A percentile compares a stretch with the other conserved stretches of the same genome.
phyloP scores from a whole-genome alignment of 2,113 vertebrate genomes.

The Gracilinanus agilis region DNA sequence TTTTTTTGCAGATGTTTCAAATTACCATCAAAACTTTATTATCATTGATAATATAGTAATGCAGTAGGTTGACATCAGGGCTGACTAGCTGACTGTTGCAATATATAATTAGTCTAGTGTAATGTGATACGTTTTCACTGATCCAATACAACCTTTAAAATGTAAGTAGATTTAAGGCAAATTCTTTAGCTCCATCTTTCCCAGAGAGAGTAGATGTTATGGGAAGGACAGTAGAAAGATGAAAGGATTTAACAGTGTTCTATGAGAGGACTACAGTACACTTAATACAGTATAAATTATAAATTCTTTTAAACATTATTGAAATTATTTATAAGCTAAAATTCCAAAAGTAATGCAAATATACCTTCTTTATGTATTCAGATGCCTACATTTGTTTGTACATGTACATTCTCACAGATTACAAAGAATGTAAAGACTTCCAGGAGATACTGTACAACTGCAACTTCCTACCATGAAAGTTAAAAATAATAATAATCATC shows the following conservation, averaged over 20 bases:
- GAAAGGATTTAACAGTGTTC: constrained; percentile 47
- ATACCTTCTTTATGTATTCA: background rate
- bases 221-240: constrained; percentile 13
- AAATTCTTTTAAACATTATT: constrained; percentile 29
- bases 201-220: constrained; percentile 49
- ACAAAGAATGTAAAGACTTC: background rate
- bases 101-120: constrained; percentile 74
- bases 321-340: background rate
- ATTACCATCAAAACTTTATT: constrained; percentile 81
- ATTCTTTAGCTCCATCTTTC: constrained; percentile 52
- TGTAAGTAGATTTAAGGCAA: constrained; percentile 73
- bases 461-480: constrained; percentile 32
- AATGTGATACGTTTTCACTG: constrained; percentile 72
- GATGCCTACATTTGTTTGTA: constrained; percentile 41
- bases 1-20: constrained; percentile 81
- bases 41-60: constrained; percentile 81
- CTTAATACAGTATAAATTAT: constrained; percentile 17
- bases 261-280: constrained; percentile 24
- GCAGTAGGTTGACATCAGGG: constrained; percentile 69
- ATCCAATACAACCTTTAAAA: constrained; percentile 72
- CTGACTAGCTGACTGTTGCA: constrained; percentile 78
- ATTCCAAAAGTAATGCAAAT: constrained; percentile 44
- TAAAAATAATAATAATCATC: constrained; percentile 14
- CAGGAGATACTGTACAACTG: constrained; percentile 3
- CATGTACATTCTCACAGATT: constrained; percentile 12